Conservation (phyloP, 1,140 invertebrate genomes). For the Rhagoletis zephyria region DNA sequence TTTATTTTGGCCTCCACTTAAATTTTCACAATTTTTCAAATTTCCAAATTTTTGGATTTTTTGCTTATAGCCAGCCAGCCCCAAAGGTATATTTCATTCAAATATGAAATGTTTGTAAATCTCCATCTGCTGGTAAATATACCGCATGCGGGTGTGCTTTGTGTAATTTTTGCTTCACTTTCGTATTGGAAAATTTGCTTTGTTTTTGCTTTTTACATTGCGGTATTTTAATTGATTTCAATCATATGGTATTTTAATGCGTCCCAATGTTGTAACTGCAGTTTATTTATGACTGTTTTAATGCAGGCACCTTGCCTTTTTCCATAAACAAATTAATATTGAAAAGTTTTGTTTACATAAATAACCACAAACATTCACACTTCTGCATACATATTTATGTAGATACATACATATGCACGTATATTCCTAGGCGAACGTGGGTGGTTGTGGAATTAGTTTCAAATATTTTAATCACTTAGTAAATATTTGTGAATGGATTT, state of each 20-base stretch:
- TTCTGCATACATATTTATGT: background rate
- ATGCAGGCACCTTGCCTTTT: constrained; percentile 1
- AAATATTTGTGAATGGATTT: constrained; percentile 73
- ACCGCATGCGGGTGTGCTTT: background rate
- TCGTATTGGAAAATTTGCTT: background rate
- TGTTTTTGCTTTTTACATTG: constrained; percentile 1
- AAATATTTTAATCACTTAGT: constrained; percentile 73
- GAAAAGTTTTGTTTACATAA: background rate
- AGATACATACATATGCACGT: background rate
- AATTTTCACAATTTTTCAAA: constrained; percentile 26
- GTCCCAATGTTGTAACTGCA: constrained; percentile 44
- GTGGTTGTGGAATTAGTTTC: constrained; percentile 67
- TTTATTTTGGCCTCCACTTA: background rate
- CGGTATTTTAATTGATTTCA: constrained; percentile 48
- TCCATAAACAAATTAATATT: constrained; percentile 25
- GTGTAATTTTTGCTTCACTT: background rate
- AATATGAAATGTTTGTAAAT: constrained; percentile 49
- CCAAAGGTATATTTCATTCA: constrained; percentile 17
- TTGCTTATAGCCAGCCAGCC: background rate
- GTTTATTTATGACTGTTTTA: constrained; percentile 15
- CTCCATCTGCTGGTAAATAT: background rate
- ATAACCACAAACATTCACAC: too few species aligned
- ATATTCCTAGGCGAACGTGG: background rate
- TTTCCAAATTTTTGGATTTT: background rate
- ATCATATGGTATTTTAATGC: constrained; percentile 44